Evolutionary conservation across 2,797 vertebrate genomes (phyloP).

Genomic region (Huso huso): DNA sequence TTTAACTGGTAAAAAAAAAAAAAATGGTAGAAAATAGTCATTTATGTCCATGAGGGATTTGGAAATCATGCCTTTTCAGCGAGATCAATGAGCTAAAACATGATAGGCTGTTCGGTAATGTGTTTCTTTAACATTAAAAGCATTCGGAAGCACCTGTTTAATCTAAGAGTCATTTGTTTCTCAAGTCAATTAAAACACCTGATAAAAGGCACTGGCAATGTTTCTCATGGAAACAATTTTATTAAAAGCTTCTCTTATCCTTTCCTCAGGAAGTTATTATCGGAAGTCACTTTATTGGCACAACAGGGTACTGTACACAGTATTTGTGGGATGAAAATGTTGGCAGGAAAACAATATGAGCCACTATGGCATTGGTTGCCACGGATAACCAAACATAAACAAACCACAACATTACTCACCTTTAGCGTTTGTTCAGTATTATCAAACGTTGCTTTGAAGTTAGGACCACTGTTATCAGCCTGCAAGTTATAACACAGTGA

Average conservation of each 20-base stretch:
- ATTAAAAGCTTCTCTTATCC: background rate
- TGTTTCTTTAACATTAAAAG: too few species aligned
- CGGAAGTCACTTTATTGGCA: background rate
- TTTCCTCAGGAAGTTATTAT: background rate
- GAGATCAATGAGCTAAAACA: too few species aligned
- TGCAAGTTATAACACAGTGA: conserved; percentile 32
- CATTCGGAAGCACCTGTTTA: too few species aligned
- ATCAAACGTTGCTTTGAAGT: conserved; percentile 73
- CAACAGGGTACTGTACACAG: too few species aligned
- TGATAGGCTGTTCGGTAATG: too few species aligned
- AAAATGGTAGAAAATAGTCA: too few species aligned
- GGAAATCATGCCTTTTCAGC: too few species aligned
- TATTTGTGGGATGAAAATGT: too few species aligned
- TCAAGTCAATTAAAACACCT: conserved; percentile 1
- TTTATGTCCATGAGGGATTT: too few species aligned
- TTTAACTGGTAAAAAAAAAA: too few species aligned
- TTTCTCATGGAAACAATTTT: background rate
- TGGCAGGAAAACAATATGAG: background rate
- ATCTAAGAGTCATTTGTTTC: background rate
- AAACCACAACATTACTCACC: conserved; percentile 52
- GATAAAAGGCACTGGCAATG: background rate
- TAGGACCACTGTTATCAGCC: conserved; percentile 76
- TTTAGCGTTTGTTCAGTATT: conserved; percentile 83
- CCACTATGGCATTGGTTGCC: background rate
- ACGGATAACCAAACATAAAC: conserved; percentile 1